A percentile compares a stretch with the other conserved stretches of the same genome.
These are phyloP conservation scores for Rhamphomyia laevipes DNA, from an alignment of 2,888 invertebrate species.

Conservation along the genomic window DNA sequence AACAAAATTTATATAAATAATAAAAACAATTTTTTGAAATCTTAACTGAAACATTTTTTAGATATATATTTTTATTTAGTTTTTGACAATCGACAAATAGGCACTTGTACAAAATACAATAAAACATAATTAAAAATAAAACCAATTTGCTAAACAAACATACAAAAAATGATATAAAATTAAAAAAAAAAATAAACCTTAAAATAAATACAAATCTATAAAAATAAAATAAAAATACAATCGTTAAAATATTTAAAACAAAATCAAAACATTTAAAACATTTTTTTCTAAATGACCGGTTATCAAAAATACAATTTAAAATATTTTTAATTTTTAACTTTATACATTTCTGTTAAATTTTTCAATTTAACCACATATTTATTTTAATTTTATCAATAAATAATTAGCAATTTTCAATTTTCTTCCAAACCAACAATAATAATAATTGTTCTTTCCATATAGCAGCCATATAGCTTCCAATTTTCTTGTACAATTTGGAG, in stretches of 20 bases:
- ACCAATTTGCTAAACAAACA: conserved; percentile 6
- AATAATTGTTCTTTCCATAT: too few species aligned
- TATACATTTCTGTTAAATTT: too few species aligned
- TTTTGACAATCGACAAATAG: conserved; percentile 41
- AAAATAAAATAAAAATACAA: neutral
- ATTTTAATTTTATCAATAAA: conserved; percentile 4
- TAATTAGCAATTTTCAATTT: too few species aligned
- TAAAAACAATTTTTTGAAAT: conserved; percentile 2
- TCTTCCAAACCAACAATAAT: too few species aligned
- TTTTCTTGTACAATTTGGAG: too few species aligned
- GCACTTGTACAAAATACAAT: conserved; percentile 35
- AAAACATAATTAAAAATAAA: conserved; percentile 17
- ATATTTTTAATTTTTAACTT: neutral
- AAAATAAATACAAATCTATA: conserved; percentile 9
- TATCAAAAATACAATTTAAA: too few species aligned
- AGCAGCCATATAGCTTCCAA: too few species aligned
- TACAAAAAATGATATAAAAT: conserved; percentile 8
- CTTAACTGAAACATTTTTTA: conserved; percentile 10
- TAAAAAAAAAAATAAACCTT: conserved; percentile 8
- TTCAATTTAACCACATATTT: neutral
- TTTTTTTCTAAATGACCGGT: too few species aligned
- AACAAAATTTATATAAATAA: conserved; percentile 2
- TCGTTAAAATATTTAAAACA: neutral
- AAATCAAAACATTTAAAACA: conserved; percentile 3
- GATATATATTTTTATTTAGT: conserved; percentile 30